phyloP scores from a whole-genome alignment of 2,113 vertebrate genomes.

The Amphiprion percula region DNA sequence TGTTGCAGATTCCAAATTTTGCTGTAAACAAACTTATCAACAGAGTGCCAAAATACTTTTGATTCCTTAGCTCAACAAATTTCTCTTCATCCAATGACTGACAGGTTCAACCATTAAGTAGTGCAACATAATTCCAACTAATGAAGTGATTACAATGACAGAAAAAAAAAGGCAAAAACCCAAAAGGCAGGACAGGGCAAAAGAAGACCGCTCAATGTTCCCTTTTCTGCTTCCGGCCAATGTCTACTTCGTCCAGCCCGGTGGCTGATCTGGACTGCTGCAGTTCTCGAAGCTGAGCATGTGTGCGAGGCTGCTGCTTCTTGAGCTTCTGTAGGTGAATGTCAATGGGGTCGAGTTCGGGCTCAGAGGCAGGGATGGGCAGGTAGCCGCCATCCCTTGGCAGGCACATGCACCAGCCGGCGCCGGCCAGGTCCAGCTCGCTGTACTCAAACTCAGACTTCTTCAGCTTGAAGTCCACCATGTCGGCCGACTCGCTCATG shows the following conservation, averaged over 20 bases:
- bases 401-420: slow-evolving; percentile 92
- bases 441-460: slow-evolving; percentile 75
- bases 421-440: slow-evolving; percentile 86
- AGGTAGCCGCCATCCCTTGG: slow-evolving; percentile 90
- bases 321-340: slow-evolving; percentile 77
- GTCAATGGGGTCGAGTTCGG: slow-evolving; percentile 77
- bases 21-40: slow-evolving; percentile 61
- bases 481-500: slow-evolving; percentile 84
- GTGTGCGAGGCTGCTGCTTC: slow-evolving; percentile 72
- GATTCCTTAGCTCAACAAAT: slow-evolving; percentile 41
- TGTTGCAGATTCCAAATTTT: slow-evolving; percentile 28
- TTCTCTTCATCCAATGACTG: slow-evolving; percentile 29
- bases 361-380: slow-evolving; percentile 77
- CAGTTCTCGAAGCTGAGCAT: slow-evolving; percentile 70
- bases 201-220: slow-evolving; percentile 67
- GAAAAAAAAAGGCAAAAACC: slow-evolving; percentile 32
- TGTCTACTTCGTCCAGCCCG: slow-evolving; percentile 83
- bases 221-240: slow-evolving; percentile 71
- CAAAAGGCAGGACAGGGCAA: slow-evolving; percentile 52
- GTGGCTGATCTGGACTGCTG: slow-evolving; percentile 66
- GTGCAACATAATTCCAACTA: slow-evolving; percentile 74
- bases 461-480: slow-evolving; percentile 87
- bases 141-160: slow-evolving; percentile 58
- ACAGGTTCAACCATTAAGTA: slow-evolving; percentile 57
- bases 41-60: slow-evolving; percentile 65